Evolutionary conservation across 2,888 invertebrate species (phyloP).

Genomic region (Dryomyza anilis): DNA sequence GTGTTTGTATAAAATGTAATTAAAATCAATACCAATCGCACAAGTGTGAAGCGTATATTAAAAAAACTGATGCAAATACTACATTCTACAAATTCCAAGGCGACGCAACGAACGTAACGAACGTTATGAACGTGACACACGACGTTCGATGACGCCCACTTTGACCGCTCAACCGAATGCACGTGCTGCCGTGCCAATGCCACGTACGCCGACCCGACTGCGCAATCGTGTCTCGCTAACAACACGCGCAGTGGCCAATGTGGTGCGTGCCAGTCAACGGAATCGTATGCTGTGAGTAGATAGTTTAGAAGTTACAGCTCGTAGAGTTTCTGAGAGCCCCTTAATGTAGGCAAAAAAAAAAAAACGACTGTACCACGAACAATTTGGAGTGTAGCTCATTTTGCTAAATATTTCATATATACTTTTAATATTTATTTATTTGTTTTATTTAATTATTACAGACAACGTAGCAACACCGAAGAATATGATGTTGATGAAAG

Average conservation of each 20-base stretch:
- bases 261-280: conserved; percentile 36
- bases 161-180: conserved; percentile 47
- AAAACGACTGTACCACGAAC: neutral
- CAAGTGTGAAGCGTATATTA: too few relatives aligned
- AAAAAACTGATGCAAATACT: too few relatives aligned
- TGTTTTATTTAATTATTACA: conserved; percentile 20
- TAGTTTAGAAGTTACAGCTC: too few relatives aligned
- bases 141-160: conserved; percentile 51
- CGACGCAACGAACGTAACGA: conserved; percentile 39
- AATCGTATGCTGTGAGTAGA: conserved; percentile 18
- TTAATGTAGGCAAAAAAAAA: neutral
- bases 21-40: too few relatives aligned
- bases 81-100: conserved; percentile 26
- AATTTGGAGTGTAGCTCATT: conserved; percentile 12
- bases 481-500: conserved; percentile 52
- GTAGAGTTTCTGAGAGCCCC: neutral
- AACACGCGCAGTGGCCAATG: conserved; percentile 51
- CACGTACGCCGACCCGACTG: conserved; percentile 52
- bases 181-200: conserved; percentile 49
- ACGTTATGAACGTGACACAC: conserved; percentile 36
- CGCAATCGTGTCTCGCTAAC: conserved; percentile 50
- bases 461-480: conserved; percentile 51
- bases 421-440: neutral
- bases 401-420: neutral
- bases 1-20: conserved; percentile 31